These are phyloP conservation scores for Sanderia malayensis DNA, from an alignment of 30 jellyfish, hydroid and myxozoan genomes.

Conservation along the genomic window DNA sequence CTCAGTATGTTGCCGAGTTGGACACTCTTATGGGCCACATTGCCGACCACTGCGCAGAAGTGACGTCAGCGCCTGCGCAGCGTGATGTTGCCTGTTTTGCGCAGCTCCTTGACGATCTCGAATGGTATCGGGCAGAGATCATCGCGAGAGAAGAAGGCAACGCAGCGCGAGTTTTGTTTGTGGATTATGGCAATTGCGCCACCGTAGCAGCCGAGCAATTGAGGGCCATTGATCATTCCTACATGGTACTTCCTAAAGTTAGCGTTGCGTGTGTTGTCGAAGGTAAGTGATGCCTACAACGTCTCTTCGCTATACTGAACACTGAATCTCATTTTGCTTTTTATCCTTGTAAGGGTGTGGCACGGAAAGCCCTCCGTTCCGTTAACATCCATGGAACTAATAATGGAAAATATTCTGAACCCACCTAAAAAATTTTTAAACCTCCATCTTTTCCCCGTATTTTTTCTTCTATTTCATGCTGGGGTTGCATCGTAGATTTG, in stretches of 20 bases:
- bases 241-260: constrained; percentile 44
- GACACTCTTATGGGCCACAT: constrained; percentile 64
- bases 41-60: constrained; percentile 45
- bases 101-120: constrained; percentile 46
- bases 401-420: too few species aligned
- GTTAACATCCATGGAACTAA: too few species aligned
- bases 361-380: too few species aligned
- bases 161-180: constrained; percentile 20
- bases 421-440: too few species aligned
- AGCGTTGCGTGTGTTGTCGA: constrained; percentile 40
- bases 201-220: constrained; percentile 15
- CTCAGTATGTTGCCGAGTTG: constrained; percentile 25
- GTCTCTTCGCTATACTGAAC: too few species aligned
- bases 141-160: constrained; percentile 14
- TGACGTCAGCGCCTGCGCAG: constrained; percentile 25
- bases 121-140: constrained; percentile 78
- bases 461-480: too few species aligned
- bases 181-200: constrained; percentile 68
- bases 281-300: constrained; percentile 45
- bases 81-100: constrained; percentile 62
- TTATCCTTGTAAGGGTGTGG: too few species aligned
- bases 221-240: constrained; percentile 11
- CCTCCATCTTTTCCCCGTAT: too few species aligned
- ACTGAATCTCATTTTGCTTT: too few species aligned
- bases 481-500: too few species aligned